These are phyloP conservation scores for Nemapogon koenigi DNA, from an alignment of 2,888 invertebrate genomes.

Conservation along the genomic window DNA sequence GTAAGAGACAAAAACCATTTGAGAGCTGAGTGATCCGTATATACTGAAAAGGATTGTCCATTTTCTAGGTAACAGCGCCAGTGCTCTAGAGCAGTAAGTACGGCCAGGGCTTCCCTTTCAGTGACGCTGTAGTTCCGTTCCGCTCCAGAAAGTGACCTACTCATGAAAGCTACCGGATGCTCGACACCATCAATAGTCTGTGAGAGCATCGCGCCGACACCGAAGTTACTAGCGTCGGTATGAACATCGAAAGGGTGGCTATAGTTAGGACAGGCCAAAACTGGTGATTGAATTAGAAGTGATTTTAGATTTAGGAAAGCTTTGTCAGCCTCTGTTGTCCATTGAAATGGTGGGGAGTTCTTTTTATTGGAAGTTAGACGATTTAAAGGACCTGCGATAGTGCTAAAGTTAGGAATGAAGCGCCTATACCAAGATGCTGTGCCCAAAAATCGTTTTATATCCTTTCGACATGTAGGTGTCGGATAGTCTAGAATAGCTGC, in stretches of 20 bases:
- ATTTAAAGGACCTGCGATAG: slow-evolving; percentile 19
- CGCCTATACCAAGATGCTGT: slow-evolving; percentile 20
- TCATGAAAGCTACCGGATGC: slow-evolving; percentile 16
- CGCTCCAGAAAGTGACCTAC: slow-evolving; percentile 10
- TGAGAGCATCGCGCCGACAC: slow-evolving; percentile 10
- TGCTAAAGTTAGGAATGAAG: slow-evolving; percentile 19
- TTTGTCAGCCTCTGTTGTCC: slow-evolving; percentile 13
- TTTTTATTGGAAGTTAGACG: slow-evolving; percentile 18
- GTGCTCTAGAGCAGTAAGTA: slow-evolving; percentile 20
- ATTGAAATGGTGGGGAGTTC: slow-evolving; percentile 16
- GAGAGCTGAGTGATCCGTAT: slow-evolving; percentile 18
- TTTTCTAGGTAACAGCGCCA: slow-evolving; percentile 22
- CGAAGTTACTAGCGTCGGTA: slow-evolving; percentile 8
- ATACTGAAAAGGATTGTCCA: slow-evolving; percentile 17
- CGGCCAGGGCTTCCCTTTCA: slow-evolving; percentile 22
- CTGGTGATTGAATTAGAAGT: slow-evolving; percentile 8
- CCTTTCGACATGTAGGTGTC: slow-evolving; percentile 17
- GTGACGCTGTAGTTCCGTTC: slow-evolving; percentile 18
- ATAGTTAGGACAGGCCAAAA: slow-evolving; percentile 11
- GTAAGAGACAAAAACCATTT: slow-evolving; percentile 16
- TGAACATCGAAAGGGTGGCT: slow-evolving; percentile 10
- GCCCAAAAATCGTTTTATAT: slow-evolving; percentile 18
- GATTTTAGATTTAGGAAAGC: slow-evolving; percentile 11
- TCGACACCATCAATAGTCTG: slow-evolving; percentile 3
- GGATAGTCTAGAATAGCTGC: slow-evolving; percentile 19